These are phyloP conservation scores for Holothuria leucospilota DNA, from an alignment of 53 echinoderm and acorn worm genomes.

Conservation along the genomic window DNA sequence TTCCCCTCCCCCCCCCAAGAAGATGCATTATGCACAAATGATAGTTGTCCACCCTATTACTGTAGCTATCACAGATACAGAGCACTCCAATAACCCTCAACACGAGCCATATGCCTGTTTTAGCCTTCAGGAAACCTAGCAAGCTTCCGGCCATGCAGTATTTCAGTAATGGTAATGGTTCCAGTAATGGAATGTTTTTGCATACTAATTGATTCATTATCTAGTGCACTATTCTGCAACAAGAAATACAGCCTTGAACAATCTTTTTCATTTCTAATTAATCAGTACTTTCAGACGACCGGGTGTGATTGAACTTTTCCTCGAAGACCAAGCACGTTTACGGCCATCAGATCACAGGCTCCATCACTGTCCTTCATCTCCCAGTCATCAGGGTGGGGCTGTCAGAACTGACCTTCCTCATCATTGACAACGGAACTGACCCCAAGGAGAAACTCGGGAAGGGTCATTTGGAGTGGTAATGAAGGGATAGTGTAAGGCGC, in stretches of 20 bases:
- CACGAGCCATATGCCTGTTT: no score
- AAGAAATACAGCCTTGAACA: neutral
- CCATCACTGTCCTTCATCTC: conserved; percentile 36
- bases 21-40: no score
- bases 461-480: conserved; percentile 95
- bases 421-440: conserved; percentile 80
- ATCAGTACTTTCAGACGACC: conserved; percentile 44
- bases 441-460: conserved; percentile 88
- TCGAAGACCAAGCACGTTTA: conserved; percentile 41
- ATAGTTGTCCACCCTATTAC: no score
- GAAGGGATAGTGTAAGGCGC: conserved; percentile 90
- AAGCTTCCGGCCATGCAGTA: no score
- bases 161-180: no score
- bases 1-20: no score
- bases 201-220: no score
- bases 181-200: no score
- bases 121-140: no score
- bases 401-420: conserved; percentile 79
- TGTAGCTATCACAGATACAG: no score
- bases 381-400: conserved; percentile 22
- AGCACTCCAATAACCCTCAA: no score
- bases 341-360: conserved; percentile 24
- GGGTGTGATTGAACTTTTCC: conserved; percentile 40
- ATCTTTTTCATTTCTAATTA: neutral
- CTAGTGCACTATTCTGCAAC: no score